These are phyloP conservation scores for Dolichoris vasculosae DNA, from an alignment of 1,140 invertebrate genomes.

Conservation along the genomic window DNA sequence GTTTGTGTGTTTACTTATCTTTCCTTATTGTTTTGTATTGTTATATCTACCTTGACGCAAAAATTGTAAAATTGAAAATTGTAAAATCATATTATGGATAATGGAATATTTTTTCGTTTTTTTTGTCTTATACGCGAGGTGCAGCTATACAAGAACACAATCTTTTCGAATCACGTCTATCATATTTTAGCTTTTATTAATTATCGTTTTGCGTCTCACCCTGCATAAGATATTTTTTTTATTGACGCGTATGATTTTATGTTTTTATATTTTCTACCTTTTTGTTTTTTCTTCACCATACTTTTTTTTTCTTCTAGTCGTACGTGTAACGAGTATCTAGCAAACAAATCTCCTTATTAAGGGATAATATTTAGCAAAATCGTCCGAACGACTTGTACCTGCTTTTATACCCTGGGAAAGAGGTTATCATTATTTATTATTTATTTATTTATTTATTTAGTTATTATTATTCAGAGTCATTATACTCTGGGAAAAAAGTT, in stretches of 20 bases:
- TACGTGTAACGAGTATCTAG: constrained; percentile 21
- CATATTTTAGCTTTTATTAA: not conserved
- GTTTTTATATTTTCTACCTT: not conserved
- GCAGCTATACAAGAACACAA: constrained; percentile 51
- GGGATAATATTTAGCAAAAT: constrained; percentile 35
- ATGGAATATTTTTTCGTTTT: not conserved
- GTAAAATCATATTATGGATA: constrained; percentile 29
- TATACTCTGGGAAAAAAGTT: not conserved
- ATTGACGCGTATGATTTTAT: not conserved
- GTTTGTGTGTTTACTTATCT: constrained; percentile 2
- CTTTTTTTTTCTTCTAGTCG: constrained; percentile 20
- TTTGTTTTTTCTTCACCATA: not conserved
- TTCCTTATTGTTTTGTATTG: not conserved
- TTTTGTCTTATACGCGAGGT: constrained; percentile 58
- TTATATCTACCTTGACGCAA: not conserved
- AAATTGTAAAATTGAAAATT: constrained; percentile 1
- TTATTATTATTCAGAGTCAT: not conserved
- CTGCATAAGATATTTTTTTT: constrained; percentile 19
- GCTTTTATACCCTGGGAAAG: constrained; percentile 40
- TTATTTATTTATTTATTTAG: not conserved
- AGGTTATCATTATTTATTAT: constrained; percentile 23
- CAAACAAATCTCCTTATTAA: constrained; percentile 22
- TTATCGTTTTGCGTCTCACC: not conserved
- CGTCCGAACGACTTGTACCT: constrained; percentile 37
- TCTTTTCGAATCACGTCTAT: not conserved